Conservation (phyloP, 2,888 invertebrate species). For the Drosophila eohydei region DNA sequence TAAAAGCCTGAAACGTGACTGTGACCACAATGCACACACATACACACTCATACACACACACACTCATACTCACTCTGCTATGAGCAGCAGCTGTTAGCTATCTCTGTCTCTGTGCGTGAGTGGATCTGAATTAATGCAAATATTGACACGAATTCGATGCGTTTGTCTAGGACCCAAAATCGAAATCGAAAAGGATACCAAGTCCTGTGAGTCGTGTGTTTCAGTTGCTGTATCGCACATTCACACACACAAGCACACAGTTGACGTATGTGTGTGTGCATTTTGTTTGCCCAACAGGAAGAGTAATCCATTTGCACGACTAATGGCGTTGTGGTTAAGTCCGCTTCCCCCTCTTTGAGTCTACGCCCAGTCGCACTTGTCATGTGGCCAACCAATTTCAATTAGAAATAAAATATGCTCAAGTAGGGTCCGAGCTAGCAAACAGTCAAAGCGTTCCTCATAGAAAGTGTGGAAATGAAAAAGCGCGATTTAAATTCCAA, state of each 20-base stretch:
- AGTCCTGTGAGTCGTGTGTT: conserved; percentile 9
- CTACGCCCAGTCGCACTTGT: conserved; percentile 1
- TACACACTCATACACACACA: not conserved
- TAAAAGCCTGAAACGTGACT: conserved; percentile 52
- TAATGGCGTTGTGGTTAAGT: conserved; percentile 69
- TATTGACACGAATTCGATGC: conserved; percentile 72
- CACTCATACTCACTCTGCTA: not conserved
- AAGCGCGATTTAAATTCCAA: conserved; percentile 40
- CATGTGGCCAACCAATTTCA: conserved; percentile 45
- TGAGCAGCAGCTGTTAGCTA: conserved; percentile 42
- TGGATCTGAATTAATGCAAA: conserved; percentile 72
- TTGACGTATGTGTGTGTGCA: conserved; percentile 12
- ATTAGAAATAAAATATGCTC: conserved; percentile 53
- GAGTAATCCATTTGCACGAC: conserved; percentile 55
- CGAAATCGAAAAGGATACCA: conserved; percentile 20
- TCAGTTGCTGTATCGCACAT: conserved; percentile 10
- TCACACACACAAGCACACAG: conserved; percentile 9
- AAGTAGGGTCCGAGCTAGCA: conserved; percentile 3
- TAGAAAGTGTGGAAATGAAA: conserved; percentile 41
- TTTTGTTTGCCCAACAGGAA: conserved; percentile 44
- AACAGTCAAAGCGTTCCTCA: conserved; percentile 8
- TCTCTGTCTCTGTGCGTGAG: conserved; percentile 26
- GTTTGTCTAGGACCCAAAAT: conserved; percentile 53
- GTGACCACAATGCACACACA: conserved; percentile 42
- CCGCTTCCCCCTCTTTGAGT: not conserved